Evolutionary conservation across 2,113 vertebrate genomes (phyloP).

Genomic region (Heterocephalus glaber): DNA sequence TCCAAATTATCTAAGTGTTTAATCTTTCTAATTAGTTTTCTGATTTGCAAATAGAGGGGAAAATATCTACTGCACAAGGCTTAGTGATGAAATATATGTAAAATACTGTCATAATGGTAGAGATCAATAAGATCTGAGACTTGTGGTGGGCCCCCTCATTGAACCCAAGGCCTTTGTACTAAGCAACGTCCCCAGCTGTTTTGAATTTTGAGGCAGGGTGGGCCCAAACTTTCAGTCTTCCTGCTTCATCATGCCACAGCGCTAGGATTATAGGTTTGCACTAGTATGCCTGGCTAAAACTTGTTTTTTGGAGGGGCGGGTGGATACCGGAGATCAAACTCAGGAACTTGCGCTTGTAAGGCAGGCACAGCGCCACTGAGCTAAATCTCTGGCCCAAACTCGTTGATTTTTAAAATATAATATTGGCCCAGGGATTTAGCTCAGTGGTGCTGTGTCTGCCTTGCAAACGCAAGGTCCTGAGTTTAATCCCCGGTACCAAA

Average conservation of each 20-base stretch:
- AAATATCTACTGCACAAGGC: background rate
- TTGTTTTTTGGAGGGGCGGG: too few relatives aligned
- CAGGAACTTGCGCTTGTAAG: too few relatives aligned
- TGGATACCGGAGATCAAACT: too few relatives aligned
- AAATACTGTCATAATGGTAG: background rate
- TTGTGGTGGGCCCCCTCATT: background rate
- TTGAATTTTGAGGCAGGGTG: background rate
- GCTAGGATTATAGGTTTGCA: background rate
- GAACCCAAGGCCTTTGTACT: background rate
- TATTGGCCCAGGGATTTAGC: too few relatives aligned
- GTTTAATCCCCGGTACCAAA: too few relatives aligned
- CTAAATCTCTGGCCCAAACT: too few relatives aligned
- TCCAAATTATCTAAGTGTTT: background rate
- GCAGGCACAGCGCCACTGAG: too few relatives aligned
- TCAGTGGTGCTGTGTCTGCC: too few relatives aligned
- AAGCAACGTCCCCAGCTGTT: background rate
- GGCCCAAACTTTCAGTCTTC: background rate
- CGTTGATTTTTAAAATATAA: too few relatives aligned
- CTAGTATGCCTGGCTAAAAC: background rate
- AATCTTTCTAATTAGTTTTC: conserved; percentile 1
- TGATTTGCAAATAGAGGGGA: background rate
- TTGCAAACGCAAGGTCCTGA: too few relatives aligned
- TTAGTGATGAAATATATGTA: background rate
- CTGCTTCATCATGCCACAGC: background rate
- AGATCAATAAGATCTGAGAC: background rate